Percentiles rank a stretch among this genome's conserved stretches.
phyloP scores from a whole-genome alignment of 2,888 invertebrate species.

The Caenorhabditis imperialis region DNA sequence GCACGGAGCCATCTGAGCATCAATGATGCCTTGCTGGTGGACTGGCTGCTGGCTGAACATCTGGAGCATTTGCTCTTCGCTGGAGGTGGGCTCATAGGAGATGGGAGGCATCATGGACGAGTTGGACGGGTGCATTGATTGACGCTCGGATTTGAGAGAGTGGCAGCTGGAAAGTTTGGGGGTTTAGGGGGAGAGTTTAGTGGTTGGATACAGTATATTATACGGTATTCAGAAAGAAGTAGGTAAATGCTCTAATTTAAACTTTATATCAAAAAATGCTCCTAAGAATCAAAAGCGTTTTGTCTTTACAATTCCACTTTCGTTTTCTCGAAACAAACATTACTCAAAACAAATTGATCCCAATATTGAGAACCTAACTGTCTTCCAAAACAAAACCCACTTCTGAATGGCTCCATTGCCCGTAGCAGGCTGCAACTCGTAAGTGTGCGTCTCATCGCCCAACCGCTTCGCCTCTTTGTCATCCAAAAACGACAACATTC shows the following conservation, averaged over 20 bases:
- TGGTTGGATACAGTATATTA: not conserved
- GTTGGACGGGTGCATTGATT: not conserved
- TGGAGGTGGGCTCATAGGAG: constrained; percentile 50
- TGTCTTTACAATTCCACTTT: too few species aligned
- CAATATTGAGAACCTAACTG: too few species aligned
- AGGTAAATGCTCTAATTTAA: too few species aligned
- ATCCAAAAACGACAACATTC: constrained; percentile 63
- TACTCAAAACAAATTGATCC: too few species aligned
- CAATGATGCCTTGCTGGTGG: constrained; percentile 4
- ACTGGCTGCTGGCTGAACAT: constrained; percentile 28
- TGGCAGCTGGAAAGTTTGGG: constrained; percentile 3
- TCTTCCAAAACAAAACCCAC: not conserved
- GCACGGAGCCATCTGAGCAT: constrained; percentile 10
- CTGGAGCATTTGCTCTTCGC: constrained; percentile 57
- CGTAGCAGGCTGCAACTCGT: constrained; percentile 18
- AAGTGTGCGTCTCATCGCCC: constrained; percentile 11
- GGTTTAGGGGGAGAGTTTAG: not conserved
- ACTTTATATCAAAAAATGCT: too few species aligned
- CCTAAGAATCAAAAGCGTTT: too few species aligned
- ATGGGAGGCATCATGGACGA: constrained; percentile 5
- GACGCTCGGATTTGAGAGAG: constrained; percentile 33
- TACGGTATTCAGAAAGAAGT: too few species aligned
- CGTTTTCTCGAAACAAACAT: too few species aligned
- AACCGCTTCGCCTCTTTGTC: constrained; percentile 54
- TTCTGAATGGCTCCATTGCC: not conserved